A percentile compares a stretch with the other conserved stretches of the same genome.
These are phyloP conservation scores for Lasioglossum pauxillum DNA, from an alignment of 2,888 invertebrate species.

Conservation along the genomic window DNA sequence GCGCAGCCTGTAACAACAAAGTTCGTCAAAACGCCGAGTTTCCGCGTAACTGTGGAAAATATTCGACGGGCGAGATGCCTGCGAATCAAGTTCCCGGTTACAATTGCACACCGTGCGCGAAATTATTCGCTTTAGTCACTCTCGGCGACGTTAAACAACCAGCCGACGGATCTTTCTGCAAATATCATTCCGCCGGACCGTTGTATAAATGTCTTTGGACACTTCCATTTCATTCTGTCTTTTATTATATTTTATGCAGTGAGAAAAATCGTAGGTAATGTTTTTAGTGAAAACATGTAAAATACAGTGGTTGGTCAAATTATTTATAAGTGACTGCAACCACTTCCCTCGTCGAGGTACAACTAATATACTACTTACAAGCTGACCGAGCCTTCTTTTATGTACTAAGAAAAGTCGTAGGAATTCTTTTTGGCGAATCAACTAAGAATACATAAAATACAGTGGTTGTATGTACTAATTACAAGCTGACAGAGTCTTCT, in stretches of 20 bases:
- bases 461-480: too few relatives aligned
- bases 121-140: slow-evolving; percentile 7
- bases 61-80: not conserved
- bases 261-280: too few relatives aligned
- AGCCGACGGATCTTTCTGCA: not conserved
- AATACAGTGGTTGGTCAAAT: too few relatives aligned
- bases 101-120: not conserved
- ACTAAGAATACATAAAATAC: too few relatives aligned
- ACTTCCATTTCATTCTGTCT: not conserved
- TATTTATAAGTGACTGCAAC: too few relatives aligned
- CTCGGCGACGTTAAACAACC: not conserved
- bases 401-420: too few relatives aligned
- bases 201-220: not conserved
- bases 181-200: not conserved
- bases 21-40: slow-evolving; percentile 18
- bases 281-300: too few relatives aligned
- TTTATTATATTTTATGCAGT: not conserved
- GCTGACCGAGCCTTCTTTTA: too few relatives aligned
- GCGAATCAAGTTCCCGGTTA: slow-evolving; percentile 4
- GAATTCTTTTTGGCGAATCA: too few relatives aligned
- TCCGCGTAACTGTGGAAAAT: slow-evolving; percentile 14
- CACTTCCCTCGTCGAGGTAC: too few relatives aligned
- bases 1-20: slow-evolving; percentile 27
- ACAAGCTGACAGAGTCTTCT: too few relatives aligned
- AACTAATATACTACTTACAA: too few relatives aligned